Evolutionary conservation across 2,888 invertebrate species (phyloP), one percentile per base, ranked within the genome.

Genomic region (Dichetophora obliterata): DNA sequence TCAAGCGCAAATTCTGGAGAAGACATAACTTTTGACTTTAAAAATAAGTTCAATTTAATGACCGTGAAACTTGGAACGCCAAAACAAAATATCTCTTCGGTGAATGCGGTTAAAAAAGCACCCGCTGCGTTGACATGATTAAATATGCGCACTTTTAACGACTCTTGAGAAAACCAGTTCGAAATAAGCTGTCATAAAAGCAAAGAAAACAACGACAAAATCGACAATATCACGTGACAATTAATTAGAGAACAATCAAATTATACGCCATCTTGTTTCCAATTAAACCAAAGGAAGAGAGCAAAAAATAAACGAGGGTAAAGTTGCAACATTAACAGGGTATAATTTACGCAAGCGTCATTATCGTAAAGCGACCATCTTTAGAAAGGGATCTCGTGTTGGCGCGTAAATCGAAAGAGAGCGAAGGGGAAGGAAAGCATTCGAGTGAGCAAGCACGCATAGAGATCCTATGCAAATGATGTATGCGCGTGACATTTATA

Each of bases 341-440:
- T 11, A 27, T 50, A 19, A 69, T 27, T 19, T 31, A 52, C 14
- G 31, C 16, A 69, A 69, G 54, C 54, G 34, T 69, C 27, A 69
- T 69, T 69, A 69, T 69, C 69, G 24, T 27, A 69, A 69, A 69
- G 52, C 69, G 69, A 52, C 52, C 69, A 69, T 69, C 69, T 52
- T 52, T 31, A 52, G 54, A n/a, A 68, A 68, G 31, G 34, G 27
- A 63, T 16, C 34, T 31, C n/a, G 54, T 43, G 43, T 54, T 19
- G 22, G 22, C 48, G n/a, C 19, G 19, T 16, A 63, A 48, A 19
- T n/a, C n/a, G 31, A 31, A 31, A 9, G 27, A 61, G 66, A 22
- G 48, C 8, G 54, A 70, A 31, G 34, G 52, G n/a, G 34, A 54
- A 2, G 34, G 19, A 70, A 1, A 54, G 9, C 19, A 37, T n/a